A percentile compares a stretch with the other conserved stretches of the same genome.
Conservation (phyloP, 2,888 invertebrate genomes). For the Cremastobaeus sp. region DNA sequence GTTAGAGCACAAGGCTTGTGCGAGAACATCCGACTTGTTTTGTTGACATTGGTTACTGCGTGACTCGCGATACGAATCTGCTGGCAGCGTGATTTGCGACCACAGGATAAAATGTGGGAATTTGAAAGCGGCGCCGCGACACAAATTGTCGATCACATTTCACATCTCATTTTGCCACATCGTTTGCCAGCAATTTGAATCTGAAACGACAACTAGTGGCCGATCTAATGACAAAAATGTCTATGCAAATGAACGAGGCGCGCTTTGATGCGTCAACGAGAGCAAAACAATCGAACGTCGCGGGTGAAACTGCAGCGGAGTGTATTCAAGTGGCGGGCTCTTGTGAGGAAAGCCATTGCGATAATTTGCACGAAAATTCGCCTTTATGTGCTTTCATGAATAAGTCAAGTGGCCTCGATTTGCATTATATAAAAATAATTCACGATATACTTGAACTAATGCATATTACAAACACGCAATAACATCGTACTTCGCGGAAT, state of each 20-base stretch:
- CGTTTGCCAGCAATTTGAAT: too few species aligned
- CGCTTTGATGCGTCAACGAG: too few species aligned
- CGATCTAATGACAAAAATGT: too few species aligned
- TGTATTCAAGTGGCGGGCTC: conserved; percentile 1
- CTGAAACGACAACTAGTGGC: too few species aligned
- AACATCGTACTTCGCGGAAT: conserved; percentile 44
- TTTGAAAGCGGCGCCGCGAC: too few species aligned
- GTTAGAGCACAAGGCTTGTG: conserved; percentile 27
- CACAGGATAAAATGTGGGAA: too few species aligned
- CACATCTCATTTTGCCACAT: too few species aligned
- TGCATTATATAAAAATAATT: conserved; percentile 57
- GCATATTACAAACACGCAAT: conserved; percentile 54
- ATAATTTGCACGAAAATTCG: conserved; percentile 47
- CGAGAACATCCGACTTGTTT: conserved; percentile 13
- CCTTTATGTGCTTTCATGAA: conserved; percentile 45
- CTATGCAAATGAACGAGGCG: too few species aligned
- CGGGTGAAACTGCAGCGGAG: conserved; percentile 9
- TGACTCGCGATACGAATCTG: not conserved
- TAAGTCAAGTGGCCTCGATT: conserved; percentile 45
- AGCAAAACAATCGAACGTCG: conserved; percentile 3
- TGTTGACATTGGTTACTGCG: not conserved
- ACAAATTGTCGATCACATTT: too few species aligned
- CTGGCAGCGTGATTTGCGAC: too few species aligned
- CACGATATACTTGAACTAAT: conserved; percentile 46
- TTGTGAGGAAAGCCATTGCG: conserved; percentile 9